Evolutionary conservation across 2,113 vertebrate species (phyloP), one percentile per base, ranked within the genome.

Genomic region (Archocentrus centrarchus): DNA sequence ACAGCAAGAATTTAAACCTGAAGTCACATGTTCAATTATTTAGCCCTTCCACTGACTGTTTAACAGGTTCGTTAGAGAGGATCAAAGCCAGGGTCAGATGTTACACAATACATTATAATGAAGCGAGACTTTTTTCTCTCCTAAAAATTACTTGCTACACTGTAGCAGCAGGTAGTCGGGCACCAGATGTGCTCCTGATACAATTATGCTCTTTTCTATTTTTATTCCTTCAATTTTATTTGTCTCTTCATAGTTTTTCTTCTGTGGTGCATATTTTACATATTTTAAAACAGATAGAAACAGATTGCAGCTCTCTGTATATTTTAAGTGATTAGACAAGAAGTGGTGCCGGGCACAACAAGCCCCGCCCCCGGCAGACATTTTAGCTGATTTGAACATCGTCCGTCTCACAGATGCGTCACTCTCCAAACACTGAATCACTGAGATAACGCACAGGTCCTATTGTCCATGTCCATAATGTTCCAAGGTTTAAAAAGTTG

Each of bases 161-260:
- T 73, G 66, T 17, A 32, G 66, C 66, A 73, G 44, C 66, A 73
- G 66, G 27, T 73, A 47, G 44, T 44, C 53, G 66, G 44, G 27
- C 44, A 53, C 66, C 27, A 73, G 66, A 73, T 73, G 66, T 70
- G 66, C 66, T 70, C 44, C 24, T 50, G 41, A 70, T 70, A 50
- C 24, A 30, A 0, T 30, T 47, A 3, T 50, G 17, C 20, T 50
- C 24, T 32, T 73, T 53, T 73, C 50, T 10, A 53, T 8, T 70
- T 30, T 70, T 32, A 53, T 70, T 70, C 27, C 10, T 70, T 70
- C 1, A 15, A 50, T 20, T 32, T 60, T 27, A 30, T 70, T 20
- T 55, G 50, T 18, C 5, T 50, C 66, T 50, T 50, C 0, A 70
- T 24, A 50, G 41, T 5, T 17, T 18, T 0, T 41, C 22, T 3